These are phyloP conservation scores for Agrotis segetum DNA, from an alignment of 2,888 invertebrate species.

Conservation along the genomic window DNA sequence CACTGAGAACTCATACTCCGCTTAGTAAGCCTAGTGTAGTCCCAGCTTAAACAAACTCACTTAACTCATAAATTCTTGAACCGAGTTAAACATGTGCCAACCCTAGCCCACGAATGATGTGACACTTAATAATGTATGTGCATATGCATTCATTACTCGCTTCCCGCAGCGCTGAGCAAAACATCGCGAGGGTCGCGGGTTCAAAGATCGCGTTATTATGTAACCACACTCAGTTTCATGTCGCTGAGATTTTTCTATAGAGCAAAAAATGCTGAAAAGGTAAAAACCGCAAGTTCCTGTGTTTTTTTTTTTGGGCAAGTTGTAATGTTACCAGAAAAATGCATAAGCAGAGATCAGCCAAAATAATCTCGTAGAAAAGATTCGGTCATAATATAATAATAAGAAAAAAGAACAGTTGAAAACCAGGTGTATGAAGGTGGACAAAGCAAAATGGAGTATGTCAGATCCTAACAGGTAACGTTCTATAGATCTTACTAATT, in stretches of 20 bases:
- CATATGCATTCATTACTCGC: constrained; percentile 56
- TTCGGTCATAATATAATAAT: no score
- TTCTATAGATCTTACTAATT: no score
- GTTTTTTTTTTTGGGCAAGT: no score
- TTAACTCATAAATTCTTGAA: constrained; percentile 4
- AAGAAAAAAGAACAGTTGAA: no score
- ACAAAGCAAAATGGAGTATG: no score
- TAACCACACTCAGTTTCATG: constrained; percentile 24
- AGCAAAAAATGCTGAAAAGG: neutral
- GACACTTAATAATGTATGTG: constrained; percentile 61
- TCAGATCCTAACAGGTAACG: no score
- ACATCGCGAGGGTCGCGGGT: constrained; percentile 55
- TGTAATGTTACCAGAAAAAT: no score
- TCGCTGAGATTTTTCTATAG: constrained; percentile 10
- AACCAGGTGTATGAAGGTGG: no score
- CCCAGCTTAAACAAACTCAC: neutral
- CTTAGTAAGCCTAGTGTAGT: no score
- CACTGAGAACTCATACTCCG: no score
- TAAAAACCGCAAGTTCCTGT: neutral
- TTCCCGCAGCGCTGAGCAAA: constrained; percentile 45
- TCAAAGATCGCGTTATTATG: constrained; percentile 59
- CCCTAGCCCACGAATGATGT: constrained; percentile 47
- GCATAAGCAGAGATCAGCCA: no score
- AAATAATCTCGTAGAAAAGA: no score
- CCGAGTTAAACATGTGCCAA: constrained; percentile 1